These are phyloP conservation scores for Amphimallon solstitiale DNA, from an alignment of 2,888 invertebrate species.

Conservation along the genomic window DNA sequence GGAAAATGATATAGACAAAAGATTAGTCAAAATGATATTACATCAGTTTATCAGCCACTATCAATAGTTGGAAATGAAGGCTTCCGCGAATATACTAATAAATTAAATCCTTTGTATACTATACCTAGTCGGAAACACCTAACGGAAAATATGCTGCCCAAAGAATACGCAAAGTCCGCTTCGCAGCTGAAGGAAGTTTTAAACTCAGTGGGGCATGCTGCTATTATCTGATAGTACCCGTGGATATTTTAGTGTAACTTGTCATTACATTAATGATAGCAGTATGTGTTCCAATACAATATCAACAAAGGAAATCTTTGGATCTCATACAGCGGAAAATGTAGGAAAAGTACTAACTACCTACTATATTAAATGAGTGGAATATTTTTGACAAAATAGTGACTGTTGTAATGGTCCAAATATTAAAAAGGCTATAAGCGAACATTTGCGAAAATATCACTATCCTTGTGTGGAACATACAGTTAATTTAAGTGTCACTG, in stretches of 20 bases:
- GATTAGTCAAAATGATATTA: constrained; percentile 1
- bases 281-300: constrained; percentile 41
- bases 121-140: constrained; percentile 44
- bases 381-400: too few species aligned
- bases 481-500: constrained; percentile 44
- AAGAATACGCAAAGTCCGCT: constrained; percentile 37
- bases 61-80: constrained; percentile 50
- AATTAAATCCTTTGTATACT: constrained; percentile 45
- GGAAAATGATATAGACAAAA: not conserved
- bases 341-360: too few species aligned
- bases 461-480: constrained; percentile 51
- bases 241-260: constrained; percentile 47
- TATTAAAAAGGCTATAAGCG: constrained; percentile 49
- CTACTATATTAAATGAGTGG: too few species aligned
- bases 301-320: constrained; percentile 34
- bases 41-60: constrained; percentile 8
- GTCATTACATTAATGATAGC: constrained; percentile 48
- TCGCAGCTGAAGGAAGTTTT: constrained; percentile 42
- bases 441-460: constrained; percentile 47
- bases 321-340: too few species aligned
- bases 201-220: constrained; percentile 39
- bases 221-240: constrained; percentile 48
- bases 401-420: constrained; percentile 51
- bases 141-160: constrained; percentile 41
- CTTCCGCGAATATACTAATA: constrained; percentile 46